Base-by-base conservation (phyloP, 2,113 vertebrate genomes). In the Ibidorhyncha struthersii region DNA sequence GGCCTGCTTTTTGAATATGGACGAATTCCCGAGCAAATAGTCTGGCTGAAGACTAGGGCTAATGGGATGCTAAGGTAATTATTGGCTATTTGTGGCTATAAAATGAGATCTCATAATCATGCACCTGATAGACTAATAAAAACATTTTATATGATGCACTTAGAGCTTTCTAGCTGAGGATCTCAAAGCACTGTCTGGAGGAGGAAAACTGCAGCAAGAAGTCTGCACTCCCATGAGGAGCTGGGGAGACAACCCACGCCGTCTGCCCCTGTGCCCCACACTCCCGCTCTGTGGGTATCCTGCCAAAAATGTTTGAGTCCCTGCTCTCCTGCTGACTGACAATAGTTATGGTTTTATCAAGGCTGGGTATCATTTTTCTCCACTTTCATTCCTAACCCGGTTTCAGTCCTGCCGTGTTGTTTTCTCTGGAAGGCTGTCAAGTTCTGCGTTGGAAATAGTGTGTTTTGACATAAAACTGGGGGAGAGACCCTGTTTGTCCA, bases 401-500 rank as follows among this genome's bases (percentile, higher is more conserved):
- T 92, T 94, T 92, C 93, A 91, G 91, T 50, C 72, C 62, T 87
- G 90, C 85, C 3, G 9, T 82, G 74, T 77, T 97, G 90, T 97
- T 97, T 97, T 95, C 66, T 91, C 91, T 95, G 97, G 96, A 96
- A 95, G 63, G 41, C n/a, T 93, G 79, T 96, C 95, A 93, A 93
- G 63, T 72, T 61, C 88, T 93, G 73, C 10, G 1, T 52, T 95
- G 85, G 91, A 94, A 96, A 59, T 61, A 82, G 59, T 79, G 52
- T 80, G 70, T 92, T 96, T 92, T 94, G 86, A 93, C 59, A 89
- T 50, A 77, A 84, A 85, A 87, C 67, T 52, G 14, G 53, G 77
- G 90, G 85, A 94, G 63, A 93, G 45, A 93, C 81, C 69, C 63
- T 94, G 83, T 93, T 96, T 94, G 83, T 91, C 78, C 77, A 86